Evolutionary conservation across 2,113 vertebrate genomes (phyloP).

Genomic region (Pipra filicauda): DNA sequence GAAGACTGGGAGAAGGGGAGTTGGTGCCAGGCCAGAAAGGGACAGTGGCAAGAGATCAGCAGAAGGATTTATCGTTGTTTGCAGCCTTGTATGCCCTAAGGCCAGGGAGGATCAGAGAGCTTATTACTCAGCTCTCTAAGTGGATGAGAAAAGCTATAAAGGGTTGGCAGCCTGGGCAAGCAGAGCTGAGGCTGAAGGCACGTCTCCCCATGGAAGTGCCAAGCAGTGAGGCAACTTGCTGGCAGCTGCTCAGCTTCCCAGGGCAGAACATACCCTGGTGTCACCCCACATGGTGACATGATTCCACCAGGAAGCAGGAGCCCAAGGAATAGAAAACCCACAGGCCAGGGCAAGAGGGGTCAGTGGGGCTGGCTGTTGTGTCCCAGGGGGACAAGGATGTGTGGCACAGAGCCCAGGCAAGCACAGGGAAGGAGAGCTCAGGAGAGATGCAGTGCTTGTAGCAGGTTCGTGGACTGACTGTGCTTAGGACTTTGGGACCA

Average conservation of each 20-base stretch:
- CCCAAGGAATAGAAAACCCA: background rate
- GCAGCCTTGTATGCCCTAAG: background rate
- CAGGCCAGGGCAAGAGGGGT: background rate
- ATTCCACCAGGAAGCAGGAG: background rate
- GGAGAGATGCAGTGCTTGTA: background rate
- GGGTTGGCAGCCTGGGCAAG: fast-evolving
- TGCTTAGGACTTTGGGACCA: background rate
- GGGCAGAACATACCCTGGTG: background rate
- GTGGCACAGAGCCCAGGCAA: background rate
- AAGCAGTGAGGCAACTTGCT: background rate
- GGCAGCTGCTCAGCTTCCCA: background rate
- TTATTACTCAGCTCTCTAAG: background rate
- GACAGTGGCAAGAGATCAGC: background rate
- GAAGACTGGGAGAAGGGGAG: background rate
- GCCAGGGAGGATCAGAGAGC: background rate
- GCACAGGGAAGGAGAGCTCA: background rate
- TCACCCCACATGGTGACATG: background rate
- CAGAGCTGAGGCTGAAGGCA: background rate
- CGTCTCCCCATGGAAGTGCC: background rate
- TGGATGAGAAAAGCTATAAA: background rate
- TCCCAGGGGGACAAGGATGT: background rate
- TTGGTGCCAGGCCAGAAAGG: background rate
- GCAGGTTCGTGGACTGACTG: background rate
- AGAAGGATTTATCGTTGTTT: background rate
- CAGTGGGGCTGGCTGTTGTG: background rate